phyloP scores from a whole-genome alignment of 2,113 vertebrate species.

The Lepisosteus osseus region DNA sequence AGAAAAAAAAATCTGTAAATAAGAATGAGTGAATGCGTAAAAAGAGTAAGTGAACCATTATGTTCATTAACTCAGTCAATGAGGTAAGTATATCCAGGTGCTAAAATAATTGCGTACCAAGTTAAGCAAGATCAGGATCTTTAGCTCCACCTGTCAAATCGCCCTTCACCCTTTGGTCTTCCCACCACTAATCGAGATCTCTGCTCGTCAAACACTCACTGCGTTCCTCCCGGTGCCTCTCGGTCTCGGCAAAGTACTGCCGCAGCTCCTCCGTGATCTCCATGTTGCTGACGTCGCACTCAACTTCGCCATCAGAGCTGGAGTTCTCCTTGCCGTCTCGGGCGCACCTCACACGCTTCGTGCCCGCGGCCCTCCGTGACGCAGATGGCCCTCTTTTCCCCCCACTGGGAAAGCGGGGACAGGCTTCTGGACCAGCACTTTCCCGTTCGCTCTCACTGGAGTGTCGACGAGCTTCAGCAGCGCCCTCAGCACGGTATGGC shows the following conservation, averaged over 20 bases:
- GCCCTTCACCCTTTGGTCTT: no score
- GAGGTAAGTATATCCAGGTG: no score
- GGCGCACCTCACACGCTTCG: slow-evolving; percentile 25
- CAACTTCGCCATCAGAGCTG: slow-evolving; percentile 60
- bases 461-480: slow-evolving; percentile 33
- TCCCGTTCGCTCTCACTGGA: slow-evolving; percentile 46
- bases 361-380: slow-evolving; percentile 2
- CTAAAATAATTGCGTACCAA: no score
- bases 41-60: no score
- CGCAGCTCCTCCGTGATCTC: slow-evolving; percentile 93
- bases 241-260: slow-evolving; percentile 87
- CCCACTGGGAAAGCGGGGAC: not conserved
- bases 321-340: slow-evolving; percentile 50
- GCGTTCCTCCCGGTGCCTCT: slow-evolving; percentile 81
- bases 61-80: no score
- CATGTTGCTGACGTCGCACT: slow-evolving; percentile 89
- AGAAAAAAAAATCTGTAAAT: no score
- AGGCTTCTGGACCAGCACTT: not conserved
- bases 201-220: slow-evolving; percentile 66
- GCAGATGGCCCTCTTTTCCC: not conserved
- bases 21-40: no score
- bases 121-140: no score
- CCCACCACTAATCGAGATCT: no score
- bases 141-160: no score
- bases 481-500: slow-evolving; percentile 18